Base-by-base conservation (phyloP, 2,113 vertebrate genomes). In the Sinosuthora webbiana region DNA sequence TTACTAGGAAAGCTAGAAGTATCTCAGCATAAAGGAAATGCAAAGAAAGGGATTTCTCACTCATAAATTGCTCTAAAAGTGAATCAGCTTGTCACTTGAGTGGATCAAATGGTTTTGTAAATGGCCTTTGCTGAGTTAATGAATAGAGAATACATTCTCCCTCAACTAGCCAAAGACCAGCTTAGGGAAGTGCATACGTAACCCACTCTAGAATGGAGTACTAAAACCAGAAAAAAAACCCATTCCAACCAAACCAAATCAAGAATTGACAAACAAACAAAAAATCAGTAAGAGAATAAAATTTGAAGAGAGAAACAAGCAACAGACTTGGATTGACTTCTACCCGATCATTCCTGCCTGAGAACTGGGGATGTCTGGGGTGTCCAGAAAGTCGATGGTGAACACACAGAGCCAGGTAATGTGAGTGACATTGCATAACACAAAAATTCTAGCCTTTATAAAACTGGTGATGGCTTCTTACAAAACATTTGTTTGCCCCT, bases 131-230 rank as follows among this genome's bases (percentile, higher is more conserved):
- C 6, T 27, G 24, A 33, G 10, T n/a, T 52, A 49, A 25, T 45
- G 13, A 30, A 13, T 8, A 28, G 24, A 39, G 9, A 47, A 17
- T 41, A 31, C 4, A 37, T 9, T 5, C 22, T 81, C 11, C 8
- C 23, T 55, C 18, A 49, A 21, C 5, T 25, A 57, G 8, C 4
- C 21, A 49, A 69, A 75, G 28, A 25, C 1, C 25, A 75, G 5
- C 11, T 24, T 1, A 11, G 3, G 7, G 19, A 60, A 75, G 7
- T 15, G 5, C 4, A 11, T 6, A 5, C 0, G 5, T 16, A 31
- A 2, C 7, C 35, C 31, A 59, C 14, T 15, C 22, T 33, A 64
- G 39, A 20, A 70, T 3, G 4, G 14, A 70, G 37, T 23, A 74
- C 4, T 35, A 42, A 65, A 70, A 2, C 15, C 23, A 16, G 7